Evolutionary conservation across 1,140 invertebrate genomes (phyloP).

Genomic region (Caerostris extrusa): DNA sequence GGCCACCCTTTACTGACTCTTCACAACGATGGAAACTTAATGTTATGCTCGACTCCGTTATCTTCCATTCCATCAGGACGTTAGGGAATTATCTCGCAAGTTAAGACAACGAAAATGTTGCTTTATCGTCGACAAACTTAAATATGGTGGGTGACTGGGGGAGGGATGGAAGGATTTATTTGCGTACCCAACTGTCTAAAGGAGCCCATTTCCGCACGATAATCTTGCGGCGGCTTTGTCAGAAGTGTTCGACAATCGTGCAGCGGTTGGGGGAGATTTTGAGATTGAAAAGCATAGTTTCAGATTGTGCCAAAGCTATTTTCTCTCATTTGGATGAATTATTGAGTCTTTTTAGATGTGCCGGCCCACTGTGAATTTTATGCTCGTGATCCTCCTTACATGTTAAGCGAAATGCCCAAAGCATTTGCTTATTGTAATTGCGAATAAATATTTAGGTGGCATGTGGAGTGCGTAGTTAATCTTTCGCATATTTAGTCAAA

Average conservation of each 20-base stretch:
- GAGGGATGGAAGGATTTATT: background rate
- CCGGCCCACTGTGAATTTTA: background rate
- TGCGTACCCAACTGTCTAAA: background rate
- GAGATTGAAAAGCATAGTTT: background rate
- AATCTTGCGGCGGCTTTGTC: conserved; percentile 9
- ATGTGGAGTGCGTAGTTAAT: too few relatives aligned
- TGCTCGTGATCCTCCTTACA: too few relatives aligned
- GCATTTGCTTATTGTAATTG: too few relatives aligned
- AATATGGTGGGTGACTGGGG: too few relatives aligned
- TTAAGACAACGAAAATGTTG: conserved; percentile 15
- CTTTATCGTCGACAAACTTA: background rate
- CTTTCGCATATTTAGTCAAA: too few relatives aligned
- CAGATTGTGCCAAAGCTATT: background rate
- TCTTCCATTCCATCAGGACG: background rate
- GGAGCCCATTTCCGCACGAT: conserved; percentile 15
- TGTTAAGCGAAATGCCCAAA: too few relatives aligned
- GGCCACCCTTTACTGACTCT: too few relatives aligned
- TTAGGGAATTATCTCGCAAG: background rate
- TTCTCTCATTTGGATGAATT: background rate
- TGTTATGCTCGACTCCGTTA: background rate
- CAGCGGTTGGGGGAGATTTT: background rate
- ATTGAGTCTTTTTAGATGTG: background rate
- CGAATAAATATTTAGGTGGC: too few relatives aligned
- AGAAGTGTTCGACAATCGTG: background rate
- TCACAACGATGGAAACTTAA: background rate